A percentile compares a stretch with the other conserved stretches of the same genome.
phyloP scores from a whole-genome alignment of 2,888 invertebrate genomes.

The Halictus quadricinctus region DNA sequence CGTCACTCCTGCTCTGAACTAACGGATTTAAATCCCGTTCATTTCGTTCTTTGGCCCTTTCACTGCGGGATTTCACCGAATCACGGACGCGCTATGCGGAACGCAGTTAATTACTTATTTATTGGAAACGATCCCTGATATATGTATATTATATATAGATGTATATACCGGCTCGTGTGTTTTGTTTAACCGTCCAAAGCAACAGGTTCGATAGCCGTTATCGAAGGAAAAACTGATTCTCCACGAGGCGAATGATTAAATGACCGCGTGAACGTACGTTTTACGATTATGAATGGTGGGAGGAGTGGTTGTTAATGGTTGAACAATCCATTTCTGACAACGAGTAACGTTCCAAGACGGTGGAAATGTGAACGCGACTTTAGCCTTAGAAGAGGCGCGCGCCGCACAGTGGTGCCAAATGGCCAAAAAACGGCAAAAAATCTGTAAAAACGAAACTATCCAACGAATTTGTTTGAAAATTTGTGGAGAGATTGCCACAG shows the following conservation, averaged over 20 bases:
- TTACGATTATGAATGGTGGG: background rate
- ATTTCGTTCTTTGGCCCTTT: conserved; percentile 11
- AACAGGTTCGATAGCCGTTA: conserved; percentile 43
- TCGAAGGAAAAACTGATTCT: conserved; percentile 5
- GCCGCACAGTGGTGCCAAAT: background rate
- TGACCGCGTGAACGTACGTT: background rate
- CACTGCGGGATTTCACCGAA: conserved; percentile 19
- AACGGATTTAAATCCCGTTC: conserved; percentile 50
- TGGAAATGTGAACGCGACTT: conserved; percentile 31
- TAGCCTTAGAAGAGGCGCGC: background rate
- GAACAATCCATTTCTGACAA: background rate
- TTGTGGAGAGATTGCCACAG: too few relatives aligned
- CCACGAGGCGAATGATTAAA: background rate
- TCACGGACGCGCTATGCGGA: background rate
- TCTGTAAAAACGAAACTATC: too few relatives aligned
- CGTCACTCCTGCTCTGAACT: conserved; percentile 31
- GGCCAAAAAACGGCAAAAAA: too few relatives aligned
- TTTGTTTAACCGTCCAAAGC: conserved; percentile 25
- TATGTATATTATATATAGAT: background rate
- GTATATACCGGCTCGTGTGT: background rate
- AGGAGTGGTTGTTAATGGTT: conserved; percentile 2
- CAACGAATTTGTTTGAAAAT: too few relatives aligned
- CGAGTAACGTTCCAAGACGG: background rate
- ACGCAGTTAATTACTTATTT: conserved; percentile 2
- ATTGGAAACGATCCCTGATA: background rate